phyloP scores from a whole-genome alignment of 2,797 vertebrate genomes.

The Arctocebus calabarensis region DNA sequence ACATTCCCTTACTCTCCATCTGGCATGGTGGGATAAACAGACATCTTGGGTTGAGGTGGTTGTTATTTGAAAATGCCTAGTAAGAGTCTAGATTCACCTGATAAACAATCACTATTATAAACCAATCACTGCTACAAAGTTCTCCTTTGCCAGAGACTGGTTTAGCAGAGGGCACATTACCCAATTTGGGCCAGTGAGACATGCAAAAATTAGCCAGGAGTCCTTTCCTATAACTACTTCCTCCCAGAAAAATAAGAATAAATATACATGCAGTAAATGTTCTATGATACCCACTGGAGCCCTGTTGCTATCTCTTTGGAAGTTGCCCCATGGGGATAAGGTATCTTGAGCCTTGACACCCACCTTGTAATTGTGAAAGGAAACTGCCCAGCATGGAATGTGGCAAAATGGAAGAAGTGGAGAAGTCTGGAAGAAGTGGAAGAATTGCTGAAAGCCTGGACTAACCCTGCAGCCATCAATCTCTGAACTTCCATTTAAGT shows the following conservation, averaged over 20 bases:
- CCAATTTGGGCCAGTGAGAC: neutral
- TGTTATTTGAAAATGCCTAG: constrained; percentile 1
- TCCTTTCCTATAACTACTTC: neutral
- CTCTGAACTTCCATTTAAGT: neutral
- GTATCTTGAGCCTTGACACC: neutral
- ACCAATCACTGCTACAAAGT: neutral
- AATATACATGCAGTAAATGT: neutral
- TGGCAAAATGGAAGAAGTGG: neutral
- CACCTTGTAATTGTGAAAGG: neutral
- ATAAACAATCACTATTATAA: neutral
- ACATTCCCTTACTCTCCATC: neutral
- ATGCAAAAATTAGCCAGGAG: neutral
- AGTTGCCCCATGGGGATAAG: neutral
- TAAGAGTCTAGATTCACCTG: neutral
- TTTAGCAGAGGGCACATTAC: neutral
- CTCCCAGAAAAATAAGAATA: neutral
- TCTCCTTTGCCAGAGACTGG: neutral
- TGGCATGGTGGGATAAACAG: neutral
- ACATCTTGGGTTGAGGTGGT: neutral
- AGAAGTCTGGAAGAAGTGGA: neutral
- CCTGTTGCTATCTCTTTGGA: neutral
- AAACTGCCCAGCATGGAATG: neutral
- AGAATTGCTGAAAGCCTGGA: neutral
- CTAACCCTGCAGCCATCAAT: neutral
- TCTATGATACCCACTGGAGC: neutral